phyloP scores from a whole-genome alignment of 2,797 vertebrate species.

The Gouania willdenowi region DNA sequence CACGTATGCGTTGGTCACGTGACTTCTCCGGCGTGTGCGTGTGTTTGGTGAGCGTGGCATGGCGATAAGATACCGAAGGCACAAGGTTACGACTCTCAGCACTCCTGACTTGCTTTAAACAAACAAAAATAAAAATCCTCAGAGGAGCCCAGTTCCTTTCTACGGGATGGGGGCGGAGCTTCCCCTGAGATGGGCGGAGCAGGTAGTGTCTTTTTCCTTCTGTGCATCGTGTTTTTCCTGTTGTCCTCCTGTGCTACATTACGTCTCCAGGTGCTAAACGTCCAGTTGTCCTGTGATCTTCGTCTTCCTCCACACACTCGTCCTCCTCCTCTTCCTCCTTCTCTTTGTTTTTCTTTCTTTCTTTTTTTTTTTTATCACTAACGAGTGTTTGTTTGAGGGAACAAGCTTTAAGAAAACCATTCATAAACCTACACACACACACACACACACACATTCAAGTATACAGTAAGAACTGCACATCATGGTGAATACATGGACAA shows the following conservation, averaged over 20 bases:
- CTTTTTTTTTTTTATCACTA: background rate
- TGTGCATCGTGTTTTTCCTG: constrained; percentile 11
- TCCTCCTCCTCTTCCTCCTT: background rate
- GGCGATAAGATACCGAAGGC: constrained; percentile 63
- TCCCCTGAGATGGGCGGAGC: constrained; percentile 57
- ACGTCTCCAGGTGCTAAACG: background rate
- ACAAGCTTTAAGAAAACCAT: constrained; percentile 34
- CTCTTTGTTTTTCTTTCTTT: constrained; percentile 4
- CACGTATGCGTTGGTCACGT: too few species aligned
- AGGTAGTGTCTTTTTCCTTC: constrained; percentile 44
- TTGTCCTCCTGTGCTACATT: constrained; percentile 39
- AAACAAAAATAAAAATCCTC: constrained; percentile 30
- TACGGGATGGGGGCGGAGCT: constrained; percentile 37
- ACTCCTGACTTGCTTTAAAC: constrained; percentile 58
- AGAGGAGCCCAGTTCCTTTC: constrained; percentile 5
- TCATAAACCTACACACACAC: constrained; percentile 13
- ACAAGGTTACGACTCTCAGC: constrained; percentile 69
- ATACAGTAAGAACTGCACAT: constrained; percentile 50
- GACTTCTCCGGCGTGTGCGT: background rate
- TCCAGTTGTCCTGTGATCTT: background rate
- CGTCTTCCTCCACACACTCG: constrained; percentile 5
- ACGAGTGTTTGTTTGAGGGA: constrained; percentile 40
- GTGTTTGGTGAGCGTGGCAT: constrained; percentile 53
- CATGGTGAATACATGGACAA: constrained; percentile 35
- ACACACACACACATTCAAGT: constrained; percentile 59